Evolutionary conservation across 1,140 invertebrate genomes (phyloP).

Genomic region (Propsilocerus akamusi): DNA sequence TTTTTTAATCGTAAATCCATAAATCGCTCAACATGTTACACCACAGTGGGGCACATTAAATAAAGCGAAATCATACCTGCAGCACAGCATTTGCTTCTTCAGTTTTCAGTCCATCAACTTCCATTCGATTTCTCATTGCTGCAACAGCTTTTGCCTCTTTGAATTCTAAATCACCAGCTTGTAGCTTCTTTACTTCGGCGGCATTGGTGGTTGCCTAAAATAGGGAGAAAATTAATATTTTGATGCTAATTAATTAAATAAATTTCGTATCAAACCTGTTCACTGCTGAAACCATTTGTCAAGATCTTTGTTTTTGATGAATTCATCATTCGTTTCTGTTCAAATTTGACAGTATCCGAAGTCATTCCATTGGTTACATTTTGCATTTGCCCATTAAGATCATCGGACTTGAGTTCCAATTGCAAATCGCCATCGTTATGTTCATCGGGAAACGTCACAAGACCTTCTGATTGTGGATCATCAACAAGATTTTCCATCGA

Average conservation of each 20-base stretch:
- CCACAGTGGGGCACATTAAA: no score
- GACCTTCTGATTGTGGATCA: constrained; percentile 32
- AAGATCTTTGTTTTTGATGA: constrained; percentile 61
- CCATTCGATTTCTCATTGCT: constrained; percentile 38
- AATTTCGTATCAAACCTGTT: constrained; percentile 35
- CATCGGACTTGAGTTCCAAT: constrained; percentile 15
- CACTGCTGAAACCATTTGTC: constrained; percentile 64
- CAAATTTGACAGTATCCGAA: constrained; percentile 52
- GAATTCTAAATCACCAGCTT: constrained; percentile 61
- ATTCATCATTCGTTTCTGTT: constrained; percentile 57
- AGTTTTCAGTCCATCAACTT: constrained; percentile 53
- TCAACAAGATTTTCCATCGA: constrained; percentile 46
- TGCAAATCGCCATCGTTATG: constrained; percentile 31
- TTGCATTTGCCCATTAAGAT: constrained; percentile 11
- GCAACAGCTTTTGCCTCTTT: constrained; percentile 41
- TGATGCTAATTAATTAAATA: background rate
- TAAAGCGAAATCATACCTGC: constrained; percentile 48
- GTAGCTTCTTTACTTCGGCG: constrained; percentile 56
- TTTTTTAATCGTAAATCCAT: no score
- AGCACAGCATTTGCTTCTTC: constrained; percentile 54
- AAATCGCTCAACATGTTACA: constrained; percentile 24
- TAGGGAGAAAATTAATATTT: background rate
- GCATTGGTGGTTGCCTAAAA: constrained; percentile 38
- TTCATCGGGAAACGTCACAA: constrained; percentile 63
- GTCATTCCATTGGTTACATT: constrained; percentile 7